Conservation (phyloP, 2,113 vertebrate species). For the Planiliza haematocheilus region DNA sequence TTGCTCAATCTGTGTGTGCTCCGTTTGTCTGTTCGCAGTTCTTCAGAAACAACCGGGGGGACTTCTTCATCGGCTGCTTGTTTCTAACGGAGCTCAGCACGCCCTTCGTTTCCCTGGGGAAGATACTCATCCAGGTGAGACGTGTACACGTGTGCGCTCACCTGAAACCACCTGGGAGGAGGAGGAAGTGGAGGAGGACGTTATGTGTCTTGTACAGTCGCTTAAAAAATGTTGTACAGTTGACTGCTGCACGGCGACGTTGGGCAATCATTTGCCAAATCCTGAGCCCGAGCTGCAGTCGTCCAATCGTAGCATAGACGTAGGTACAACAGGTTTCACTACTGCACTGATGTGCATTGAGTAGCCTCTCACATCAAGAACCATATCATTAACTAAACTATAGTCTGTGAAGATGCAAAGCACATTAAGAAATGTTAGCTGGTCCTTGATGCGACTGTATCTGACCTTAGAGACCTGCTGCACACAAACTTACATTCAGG, state of each 20-base stretch:
- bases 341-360: too few species aligned
- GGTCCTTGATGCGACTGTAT: too few species aligned
- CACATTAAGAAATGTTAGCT: too few species aligned
- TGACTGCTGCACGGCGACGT: too few species aligned
- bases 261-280: constrained; percentile 3
- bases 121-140: constrained; percentile 95
- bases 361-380: too few species aligned
- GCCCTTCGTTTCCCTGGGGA: constrained; percentile 96
- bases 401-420: too few species aligned
- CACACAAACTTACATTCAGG: too few species aligned
- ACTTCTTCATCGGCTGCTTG: constrained; percentile 97
- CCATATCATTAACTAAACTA: too few species aligned
- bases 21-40: constrained; percentile 81
- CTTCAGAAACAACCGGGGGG: constrained; percentile 90
- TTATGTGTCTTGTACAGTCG: too few species aligned
- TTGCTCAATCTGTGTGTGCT: constrained; percentile 50
- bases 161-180: constrained; percentile 1
- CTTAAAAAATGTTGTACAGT: background rate
- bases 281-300: background rate
- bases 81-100: constrained; percentile 97
- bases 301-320: constrained; percentile 1
- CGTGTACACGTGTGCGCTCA: background rate
- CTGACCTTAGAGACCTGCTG: too few species aligned
- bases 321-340: background rate
- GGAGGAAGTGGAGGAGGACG: too few species aligned